Conservation (phyloP, 1,140 invertebrate genomes). For the Delia radicum region DNA sequence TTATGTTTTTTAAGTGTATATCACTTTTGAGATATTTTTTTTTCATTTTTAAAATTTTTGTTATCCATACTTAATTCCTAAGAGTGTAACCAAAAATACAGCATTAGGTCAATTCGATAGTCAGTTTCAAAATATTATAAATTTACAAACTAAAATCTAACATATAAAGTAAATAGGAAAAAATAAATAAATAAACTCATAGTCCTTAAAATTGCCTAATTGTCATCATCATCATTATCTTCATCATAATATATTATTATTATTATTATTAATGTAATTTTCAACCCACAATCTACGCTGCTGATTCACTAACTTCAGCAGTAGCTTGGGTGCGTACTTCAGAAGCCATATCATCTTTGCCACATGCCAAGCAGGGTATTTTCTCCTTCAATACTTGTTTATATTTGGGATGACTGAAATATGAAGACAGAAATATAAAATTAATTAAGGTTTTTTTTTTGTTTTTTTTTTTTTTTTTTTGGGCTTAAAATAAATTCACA, state of each 20-base stretch:
- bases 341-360: slow-evolving; percentile 59
- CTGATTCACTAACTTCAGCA: slow-evolving; percentile 49
- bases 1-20: background rate
- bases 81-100: background rate
- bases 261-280: background rate
- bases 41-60: background rate
- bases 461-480: background rate
- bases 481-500: background rate
- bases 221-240: background rate
- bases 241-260: background rate
- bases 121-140: background rate
- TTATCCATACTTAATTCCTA: background rate
- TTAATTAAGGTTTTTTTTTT: background rate
- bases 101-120: background rate
- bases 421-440: background rate
- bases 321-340: slow-evolving; percentile 54
- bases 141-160: background rate
- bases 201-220: background rate
- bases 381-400: slow-evolving; percentile 59
- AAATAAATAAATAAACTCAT: background rate
- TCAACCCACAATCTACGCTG: slow-evolving; percentile 35
- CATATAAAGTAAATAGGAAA: background rate
- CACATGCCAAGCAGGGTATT: slow-evolving; percentile 60
- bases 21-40: background rate
- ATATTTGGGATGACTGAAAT: slow-evolving; percentile 71